phyloP scores from a whole-genome alignment of 2,888 invertebrate species.

The Scelioninae gen. 1 region DNA sequence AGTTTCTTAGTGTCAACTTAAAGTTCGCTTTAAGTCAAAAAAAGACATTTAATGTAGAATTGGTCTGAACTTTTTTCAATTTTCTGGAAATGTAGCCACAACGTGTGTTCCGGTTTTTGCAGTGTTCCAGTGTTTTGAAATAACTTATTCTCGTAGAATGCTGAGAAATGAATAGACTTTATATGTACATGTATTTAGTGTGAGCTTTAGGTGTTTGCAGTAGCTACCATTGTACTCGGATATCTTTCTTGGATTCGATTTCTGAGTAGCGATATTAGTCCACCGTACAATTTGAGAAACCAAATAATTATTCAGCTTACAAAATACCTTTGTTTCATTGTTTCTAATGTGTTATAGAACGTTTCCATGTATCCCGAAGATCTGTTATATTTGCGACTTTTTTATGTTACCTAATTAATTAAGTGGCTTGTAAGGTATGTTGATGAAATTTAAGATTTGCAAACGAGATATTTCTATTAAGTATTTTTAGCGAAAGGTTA shows the following conservation, averaged over 20 bases:
- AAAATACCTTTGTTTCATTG: conserved; percentile 60
- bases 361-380: conserved; percentile 8
- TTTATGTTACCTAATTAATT: conserved; percentile 36
- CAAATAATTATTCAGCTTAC: conserved; percentile 59
- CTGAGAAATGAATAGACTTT: conserved; percentile 43
- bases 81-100: no score
- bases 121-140: conserved; percentile 52
- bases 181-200: conserved; percentile 32
- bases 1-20: no score
- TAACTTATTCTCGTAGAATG: conserved; percentile 43
- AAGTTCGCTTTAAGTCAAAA: no score
- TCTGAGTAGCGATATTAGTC: background rate
- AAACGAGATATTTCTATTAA: no score
- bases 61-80: no score
- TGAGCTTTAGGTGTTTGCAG: conserved; percentile 34
- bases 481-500: no score
- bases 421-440: conserved; percentile 13
- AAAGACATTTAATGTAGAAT: no score
- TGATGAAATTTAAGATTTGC: conserved; percentile 20
- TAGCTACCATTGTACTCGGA: conserved; percentile 34
- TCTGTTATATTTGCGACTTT: conserved; percentile 16
- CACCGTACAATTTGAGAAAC: conserved; percentile 41
- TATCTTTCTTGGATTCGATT: conserved; percentile 34
- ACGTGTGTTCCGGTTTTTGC: conserved; percentile 42
- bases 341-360: conserved; percentile 18